Evolutionary conservation across 53 echinoderm and acorn worm species (phyloP).

Genomic region (Patiria pectinifera): DNA sequence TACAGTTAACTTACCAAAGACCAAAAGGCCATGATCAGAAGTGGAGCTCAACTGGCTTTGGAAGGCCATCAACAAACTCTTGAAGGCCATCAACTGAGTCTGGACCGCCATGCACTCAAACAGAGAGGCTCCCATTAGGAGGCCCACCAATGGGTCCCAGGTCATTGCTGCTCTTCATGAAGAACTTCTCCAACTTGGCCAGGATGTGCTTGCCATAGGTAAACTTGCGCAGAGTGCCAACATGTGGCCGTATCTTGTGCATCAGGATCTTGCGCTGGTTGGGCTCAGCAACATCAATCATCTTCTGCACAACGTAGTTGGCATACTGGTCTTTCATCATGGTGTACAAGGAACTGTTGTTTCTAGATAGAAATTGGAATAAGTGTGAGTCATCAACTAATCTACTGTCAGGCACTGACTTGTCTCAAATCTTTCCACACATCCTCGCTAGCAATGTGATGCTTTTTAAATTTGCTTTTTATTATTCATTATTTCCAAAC

Average conservation of each 20-base stretch:
- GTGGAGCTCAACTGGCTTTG: background rate
- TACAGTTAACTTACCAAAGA: background rate
- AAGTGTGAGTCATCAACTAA: background rate
- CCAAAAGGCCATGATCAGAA: slow-evolving; percentile 15
- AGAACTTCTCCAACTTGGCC: slow-evolving; percentile 99
- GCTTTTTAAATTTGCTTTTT: background rate
- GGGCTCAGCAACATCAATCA: slow-evolving; percentile 99
- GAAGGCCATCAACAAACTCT: slow-evolving; percentile 32
- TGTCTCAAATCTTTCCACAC: background rate
- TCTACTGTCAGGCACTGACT: background rate
- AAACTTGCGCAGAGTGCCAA: slow-evolving; percentile 95
- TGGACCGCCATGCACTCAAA: slow-evolving; percentile 35
- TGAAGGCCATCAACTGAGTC: slow-evolving; percentile 41
- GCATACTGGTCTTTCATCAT: slow-evolving; percentile 99
- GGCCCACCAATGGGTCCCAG: slow-evolving; percentile 98
- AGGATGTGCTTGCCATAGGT: slow-evolving; percentile 99
- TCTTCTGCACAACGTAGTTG: slow-evolving; percentile 99
- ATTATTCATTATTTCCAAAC: too few species aligned
- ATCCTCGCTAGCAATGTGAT: too few species aligned
- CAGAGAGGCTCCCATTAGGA: slow-evolving; percentile 88
- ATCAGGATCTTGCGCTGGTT: slow-evolving; percentile 98
- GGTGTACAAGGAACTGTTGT: slow-evolving; percentile 97
- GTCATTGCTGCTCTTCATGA: slow-evolving; percentile 96
- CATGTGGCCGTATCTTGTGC: slow-evolving; percentile 99
- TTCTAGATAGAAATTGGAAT: background rate